phyloP scores from a whole-genome alignment of 2,797 vertebrate genomes.

The Clarias platycephalus region DNA sequence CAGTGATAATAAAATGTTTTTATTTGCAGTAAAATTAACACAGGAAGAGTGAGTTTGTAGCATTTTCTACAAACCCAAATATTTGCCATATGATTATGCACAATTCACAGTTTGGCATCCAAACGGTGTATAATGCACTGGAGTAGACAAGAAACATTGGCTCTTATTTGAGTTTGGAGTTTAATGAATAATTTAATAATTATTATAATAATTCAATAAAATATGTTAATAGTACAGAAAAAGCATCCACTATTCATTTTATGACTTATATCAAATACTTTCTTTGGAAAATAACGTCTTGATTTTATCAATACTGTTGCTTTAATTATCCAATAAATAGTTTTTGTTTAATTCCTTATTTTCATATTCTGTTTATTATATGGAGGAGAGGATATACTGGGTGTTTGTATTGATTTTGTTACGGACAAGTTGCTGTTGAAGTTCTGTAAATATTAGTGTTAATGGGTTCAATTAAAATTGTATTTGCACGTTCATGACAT shows the following conservation, averaged over 20 bases:
- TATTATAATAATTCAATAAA: neutral
- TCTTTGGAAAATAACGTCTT: slow-evolving; percentile 4
- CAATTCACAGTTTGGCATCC: neutral
- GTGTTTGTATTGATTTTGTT: neutral
- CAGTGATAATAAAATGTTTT: neutral
- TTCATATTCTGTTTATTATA: neutral
- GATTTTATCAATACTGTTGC: neutral
- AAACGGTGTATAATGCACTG: neutral
- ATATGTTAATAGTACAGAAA: neutral
- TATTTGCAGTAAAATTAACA: neutral
- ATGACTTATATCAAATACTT: neutral
- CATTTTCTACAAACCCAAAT: neutral
- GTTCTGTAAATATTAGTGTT: neutral
- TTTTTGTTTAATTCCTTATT: neutral
- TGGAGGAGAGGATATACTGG: neutral
- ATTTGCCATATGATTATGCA: neutral
- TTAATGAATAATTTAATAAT: neutral
- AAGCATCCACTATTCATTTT: neutral
- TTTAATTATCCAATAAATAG: neutral
- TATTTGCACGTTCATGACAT: neutral
- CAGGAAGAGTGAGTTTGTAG: neutral
- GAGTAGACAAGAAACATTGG: neutral
- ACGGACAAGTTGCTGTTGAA: neutral
- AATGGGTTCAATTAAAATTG: neutral
- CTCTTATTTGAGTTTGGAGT: neutral